Percentiles rank a stretch among this genome's conserved stretches.
Conservation (phyloP, 2,113 vertebrate genomes). For the Macheiramphus alcinus region DNA sequence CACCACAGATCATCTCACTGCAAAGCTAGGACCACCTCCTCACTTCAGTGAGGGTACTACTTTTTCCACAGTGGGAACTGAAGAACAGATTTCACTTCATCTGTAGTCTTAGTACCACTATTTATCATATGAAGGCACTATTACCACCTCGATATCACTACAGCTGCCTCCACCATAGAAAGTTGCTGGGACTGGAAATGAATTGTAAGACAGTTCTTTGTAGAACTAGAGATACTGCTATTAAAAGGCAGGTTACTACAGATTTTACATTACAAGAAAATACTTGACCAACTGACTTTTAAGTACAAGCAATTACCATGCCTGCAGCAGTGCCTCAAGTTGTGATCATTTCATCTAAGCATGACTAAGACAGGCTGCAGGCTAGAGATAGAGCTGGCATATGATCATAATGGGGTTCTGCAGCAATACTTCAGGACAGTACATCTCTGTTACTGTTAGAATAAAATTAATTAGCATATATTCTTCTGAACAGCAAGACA, state of each 20-base stretch:
- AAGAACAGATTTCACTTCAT: background rate
- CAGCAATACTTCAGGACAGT: background rate
- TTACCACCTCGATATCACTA: background rate
- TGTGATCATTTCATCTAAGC: background rate
- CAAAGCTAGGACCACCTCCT: background rate
- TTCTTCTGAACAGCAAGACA: background rate
- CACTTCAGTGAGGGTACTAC: background rate
- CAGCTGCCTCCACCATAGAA: background rate
- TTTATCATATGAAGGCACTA: background rate
- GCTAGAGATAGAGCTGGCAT: background rate
- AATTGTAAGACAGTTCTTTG: background rate
- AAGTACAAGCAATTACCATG: background rate
- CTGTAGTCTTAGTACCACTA: background rate
- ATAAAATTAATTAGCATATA: background rate
- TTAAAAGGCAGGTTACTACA: background rate
- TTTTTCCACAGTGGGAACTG: background rate
- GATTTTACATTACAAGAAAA: background rate
- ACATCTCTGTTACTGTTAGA: background rate
- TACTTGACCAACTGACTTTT: background rate
- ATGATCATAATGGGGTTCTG: background rate
- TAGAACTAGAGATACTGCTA: background rate
- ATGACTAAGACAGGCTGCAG: background rate
- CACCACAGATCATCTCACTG: background rate
- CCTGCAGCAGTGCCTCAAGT: background rate
- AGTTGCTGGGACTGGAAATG: background rate